A percentile compares a stretch with the other conserved stretches of the same genome.
phyloP scores from a whole-genome alignment of 2,888 invertebrate species.

The Lepidochrysops patricia region DNA sequence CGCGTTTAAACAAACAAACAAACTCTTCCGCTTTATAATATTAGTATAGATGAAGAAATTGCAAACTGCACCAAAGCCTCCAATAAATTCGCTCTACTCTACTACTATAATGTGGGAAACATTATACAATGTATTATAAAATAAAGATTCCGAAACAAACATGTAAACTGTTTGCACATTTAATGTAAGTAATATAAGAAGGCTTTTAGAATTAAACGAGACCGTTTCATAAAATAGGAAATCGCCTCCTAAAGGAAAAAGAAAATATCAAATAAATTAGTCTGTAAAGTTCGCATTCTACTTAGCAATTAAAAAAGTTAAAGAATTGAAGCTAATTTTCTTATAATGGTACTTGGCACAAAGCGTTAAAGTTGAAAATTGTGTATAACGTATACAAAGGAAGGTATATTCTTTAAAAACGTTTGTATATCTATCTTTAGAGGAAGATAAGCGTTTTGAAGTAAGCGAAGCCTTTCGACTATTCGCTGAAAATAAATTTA shows the following conservation, averaged over 20 bases:
- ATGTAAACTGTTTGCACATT: slow-evolving; percentile 19
- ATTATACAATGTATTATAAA: neutral
- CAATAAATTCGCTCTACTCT: too few relatives aligned
- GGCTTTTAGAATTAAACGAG: slow-evolving; percentile 20
- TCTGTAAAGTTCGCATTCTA: slow-evolving; percentile 42
- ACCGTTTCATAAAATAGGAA: slow-evolving; percentile 22
- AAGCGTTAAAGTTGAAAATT: slow-evolving; percentile 45
- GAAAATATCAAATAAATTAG: slow-evolving; percentile 34
- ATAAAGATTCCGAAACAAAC: neutral
- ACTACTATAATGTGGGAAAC: too few relatives aligned
- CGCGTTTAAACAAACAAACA: too few relatives aligned
- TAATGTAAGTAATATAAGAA: slow-evolving; percentile 7
- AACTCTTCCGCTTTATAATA: too few relatives aligned
- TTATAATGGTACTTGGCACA: slow-evolving; percentile 44
- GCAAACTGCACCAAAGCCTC: neutral
- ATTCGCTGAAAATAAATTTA: slow-evolving; percentile 64
- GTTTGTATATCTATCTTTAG: slow-evolving; percentile 40
- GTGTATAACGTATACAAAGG: slow-evolving; percentile 16
- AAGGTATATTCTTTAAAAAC: slow-evolving; percentile 14
- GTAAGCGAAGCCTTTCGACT: slow-evolving; percentile 65
- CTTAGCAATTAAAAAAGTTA: slow-evolving; percentile 59
- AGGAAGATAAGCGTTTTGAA: slow-evolving; percentile 58
- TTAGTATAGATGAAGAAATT: neutral
- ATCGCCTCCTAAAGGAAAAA: slow-evolving; percentile 31
- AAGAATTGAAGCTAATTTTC: slow-evolving; percentile 36